phyloP scores from a whole-genome alignment of 1,140 invertebrate species.

The Zophobas morio region DNA sequence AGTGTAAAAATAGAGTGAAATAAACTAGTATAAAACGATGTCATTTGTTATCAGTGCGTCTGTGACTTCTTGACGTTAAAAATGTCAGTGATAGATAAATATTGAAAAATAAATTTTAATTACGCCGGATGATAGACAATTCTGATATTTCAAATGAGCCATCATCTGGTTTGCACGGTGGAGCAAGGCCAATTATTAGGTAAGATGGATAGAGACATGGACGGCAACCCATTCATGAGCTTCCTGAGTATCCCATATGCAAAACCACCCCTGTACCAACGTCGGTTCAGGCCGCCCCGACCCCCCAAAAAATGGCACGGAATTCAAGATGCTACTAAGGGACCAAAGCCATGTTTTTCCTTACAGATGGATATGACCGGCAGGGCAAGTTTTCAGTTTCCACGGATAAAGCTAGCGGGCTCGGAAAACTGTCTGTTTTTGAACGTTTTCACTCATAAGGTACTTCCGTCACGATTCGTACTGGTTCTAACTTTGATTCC shows the following conservation, averaged over 20 bases:
- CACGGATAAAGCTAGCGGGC: constrained; percentile 65
- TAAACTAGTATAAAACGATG: no score
- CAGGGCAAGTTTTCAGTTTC: constrained; percentile 76
- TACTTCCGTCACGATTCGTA: no score
- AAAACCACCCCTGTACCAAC: constrained; percentile 77
- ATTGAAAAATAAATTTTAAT: no score
- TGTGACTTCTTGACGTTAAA: no score
- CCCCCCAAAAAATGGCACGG: constrained; percentile 71
- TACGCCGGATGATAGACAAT: no score
- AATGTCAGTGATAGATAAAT: no score
- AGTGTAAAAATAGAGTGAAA: no score
- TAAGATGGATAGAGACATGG: constrained; percentile 61
- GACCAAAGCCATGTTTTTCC: constrained; percentile 60
- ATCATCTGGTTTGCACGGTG: no score
- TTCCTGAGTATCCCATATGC: constrained; percentile 84
- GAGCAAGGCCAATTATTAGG: constrained; percentile 63
- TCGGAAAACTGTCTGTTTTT: constrained; percentile 82
- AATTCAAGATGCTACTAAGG: constrained; percentile 68
- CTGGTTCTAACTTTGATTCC: no score
- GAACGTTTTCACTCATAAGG: constrained; percentile 77
- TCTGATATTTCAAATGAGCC: no score
- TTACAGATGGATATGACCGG: constrained; percentile 57
- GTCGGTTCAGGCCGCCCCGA: constrained; percentile 80
- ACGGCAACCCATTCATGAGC: constrained; percentile 66
- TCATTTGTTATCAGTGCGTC: no score